Base-by-base conservation (phyloP, 2,888 invertebrate genomes). In the Drosophila merina region DNA sequence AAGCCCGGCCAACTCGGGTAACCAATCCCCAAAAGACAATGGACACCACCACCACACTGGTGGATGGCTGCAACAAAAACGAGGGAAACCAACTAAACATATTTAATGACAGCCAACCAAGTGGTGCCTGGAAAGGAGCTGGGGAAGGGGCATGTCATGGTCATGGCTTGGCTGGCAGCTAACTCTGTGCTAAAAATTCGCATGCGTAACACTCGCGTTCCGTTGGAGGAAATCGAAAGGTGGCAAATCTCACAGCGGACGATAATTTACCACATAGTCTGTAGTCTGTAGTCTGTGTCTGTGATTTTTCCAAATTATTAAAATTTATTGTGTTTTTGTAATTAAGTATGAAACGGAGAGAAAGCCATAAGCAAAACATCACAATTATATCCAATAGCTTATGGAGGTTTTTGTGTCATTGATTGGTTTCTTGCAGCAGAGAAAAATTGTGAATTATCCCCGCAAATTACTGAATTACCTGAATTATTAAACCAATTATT, bases 1-100 rank as follows among this genome's bases (percentile, higher is more conserved):
- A 58, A 70, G 70, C 66, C 48, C 50, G 48, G 49, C 54, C 42
- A 52, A 48, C 36, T 54, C 54, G 54, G 58, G 66, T 71, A 74
- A 74, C 74, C 51, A 66, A 71, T 74, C 52, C 57, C 64, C 57
- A 56, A 47, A 57, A 74, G 71, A 74, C 74, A 74, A 74, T 74
- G 74, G 59, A 51, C 20, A 20, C 20, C 20, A 20, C 20, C 52
- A 52, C 25, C 28, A 50, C 45, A 31, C 31, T 60, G 59, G 48
- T 60, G 59, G 48, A 40, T 59, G 59, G 48, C 33, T 59, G 42
- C 52, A 63, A 52, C 54, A 71, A 72, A 57, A 71, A 57, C 47
- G 40, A 50, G 25, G 44, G 36, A 54, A 49, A 56, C 45, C 49
- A 49, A 49, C 73, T 66, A 66, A 72, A 67, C 72, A 72, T 72